phyloP scores from a whole-genome alignment of 1,140 invertebrate genomes.

The Macrosteles quadrilineatus region DNA sequence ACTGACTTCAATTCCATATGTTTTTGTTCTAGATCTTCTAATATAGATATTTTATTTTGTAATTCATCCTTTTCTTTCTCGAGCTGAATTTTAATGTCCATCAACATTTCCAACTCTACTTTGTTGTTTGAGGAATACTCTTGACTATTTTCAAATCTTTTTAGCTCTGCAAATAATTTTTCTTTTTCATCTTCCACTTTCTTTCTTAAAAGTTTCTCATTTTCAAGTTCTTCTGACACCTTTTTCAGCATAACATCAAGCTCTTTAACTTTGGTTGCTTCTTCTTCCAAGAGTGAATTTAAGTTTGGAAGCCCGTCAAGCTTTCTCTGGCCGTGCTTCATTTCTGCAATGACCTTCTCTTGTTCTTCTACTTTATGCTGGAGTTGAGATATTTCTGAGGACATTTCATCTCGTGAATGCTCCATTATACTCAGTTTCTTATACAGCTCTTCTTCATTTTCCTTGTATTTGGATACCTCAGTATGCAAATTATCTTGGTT shows the following conservation, averaged over 20 bases:
- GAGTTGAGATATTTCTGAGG: constrained; percentile 11
- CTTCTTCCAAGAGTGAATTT: constrained; percentile 24
- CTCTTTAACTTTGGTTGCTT: constrained; percentile 27
- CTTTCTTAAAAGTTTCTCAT: constrained; percentile 14
- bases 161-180: constrained; percentile 15
- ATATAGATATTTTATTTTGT: constrained; percentile 2
- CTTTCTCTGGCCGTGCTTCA: constrained; percentile 15
- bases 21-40: constrained; percentile 23
- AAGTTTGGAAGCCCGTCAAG: constrained; percentile 3
- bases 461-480: constrained; percentile 30
- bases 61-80: constrained; percentile 29
- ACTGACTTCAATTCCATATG: constrained; percentile 22
- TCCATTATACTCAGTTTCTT: constrained; percentile 22
- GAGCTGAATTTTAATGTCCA: constrained; percentile 2
- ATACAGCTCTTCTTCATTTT: constrained; percentile 11
- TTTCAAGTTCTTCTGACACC: constrained; percentile 11
- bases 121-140: constrained; percentile 3
- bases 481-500: constrained; percentile 38
- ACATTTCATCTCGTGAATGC: not conserved
- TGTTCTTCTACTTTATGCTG: constrained; percentile 1
- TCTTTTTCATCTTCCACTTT: constrained; percentile 17
- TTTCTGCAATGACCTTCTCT: constrained; percentile 12
- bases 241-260: constrained; percentile 8
- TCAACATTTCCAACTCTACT: constrained; percentile 16
- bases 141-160: constrained; percentile 22